phyloP scores from a whole-genome alignment of 2,797 vertebrate genomes.

The Aythya fuligula region DNA sequence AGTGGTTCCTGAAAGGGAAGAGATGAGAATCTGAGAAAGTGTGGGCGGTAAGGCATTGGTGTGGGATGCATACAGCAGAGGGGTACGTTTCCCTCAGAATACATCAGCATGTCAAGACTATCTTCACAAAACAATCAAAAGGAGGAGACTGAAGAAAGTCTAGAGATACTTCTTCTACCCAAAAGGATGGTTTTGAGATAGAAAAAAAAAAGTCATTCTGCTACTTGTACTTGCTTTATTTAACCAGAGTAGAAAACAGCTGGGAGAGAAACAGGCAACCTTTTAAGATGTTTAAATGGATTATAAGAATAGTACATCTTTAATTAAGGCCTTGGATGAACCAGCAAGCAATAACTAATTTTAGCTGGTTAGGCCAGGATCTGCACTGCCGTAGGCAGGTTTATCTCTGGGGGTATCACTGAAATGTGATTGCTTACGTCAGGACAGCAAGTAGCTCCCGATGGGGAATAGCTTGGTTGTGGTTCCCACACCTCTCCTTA shows the following conservation, averaged over 20 bases:
- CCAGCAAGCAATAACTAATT: neutral
- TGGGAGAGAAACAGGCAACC: neutral
- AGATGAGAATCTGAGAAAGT: neutral
- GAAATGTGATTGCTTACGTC: neutral
- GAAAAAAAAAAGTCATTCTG: fast-evolving
- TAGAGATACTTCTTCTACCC: neutral
- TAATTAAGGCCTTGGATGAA: neutral
- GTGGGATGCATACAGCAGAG: neutral
- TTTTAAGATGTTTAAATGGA: neutral
- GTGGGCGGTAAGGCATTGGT: neutral
- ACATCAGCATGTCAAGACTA: neutral
- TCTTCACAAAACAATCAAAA: neutral
- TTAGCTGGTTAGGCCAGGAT: neutral
- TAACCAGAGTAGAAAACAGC: neutral
- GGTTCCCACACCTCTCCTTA: neutral
- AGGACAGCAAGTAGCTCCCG: neutral
- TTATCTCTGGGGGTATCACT: neutral
- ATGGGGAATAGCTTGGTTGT: neutral
- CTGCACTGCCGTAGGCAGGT: neutral
- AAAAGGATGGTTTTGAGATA: neutral
- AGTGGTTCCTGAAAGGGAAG: slow-evolving; percentile 1
- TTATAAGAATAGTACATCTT: neutral
- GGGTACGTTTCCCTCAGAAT: neutral
- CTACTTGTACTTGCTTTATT: neutral
- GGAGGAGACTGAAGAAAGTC: neutral